Base-by-base conservation (phyloP, 2,888 invertebrate genomes). In the Noctua fimbriata region DNA sequence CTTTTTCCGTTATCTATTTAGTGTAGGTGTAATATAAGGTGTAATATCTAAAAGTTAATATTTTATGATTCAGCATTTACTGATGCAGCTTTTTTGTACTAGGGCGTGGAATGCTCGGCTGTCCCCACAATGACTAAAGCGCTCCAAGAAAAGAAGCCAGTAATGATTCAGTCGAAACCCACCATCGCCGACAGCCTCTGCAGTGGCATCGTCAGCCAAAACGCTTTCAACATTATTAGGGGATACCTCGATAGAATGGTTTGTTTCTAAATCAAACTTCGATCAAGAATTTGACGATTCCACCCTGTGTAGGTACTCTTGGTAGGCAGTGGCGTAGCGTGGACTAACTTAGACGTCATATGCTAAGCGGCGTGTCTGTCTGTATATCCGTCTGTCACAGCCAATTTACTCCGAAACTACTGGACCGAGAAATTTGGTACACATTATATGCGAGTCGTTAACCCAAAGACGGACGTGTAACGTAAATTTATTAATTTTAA, bases 21-120 rank as follows among this genome's bases (percentile, higher is more conserved):
- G 12, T 55, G 5, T 36, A 49, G 5, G 21, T 60, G n/a, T n/a
- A n/a, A 18, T 18, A 21, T 47, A n/a, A 1, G 16, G 2, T 69
- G 2, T 69, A 21, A 28, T 36, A 36, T 70, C 14, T 10, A 52
- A 24, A 52, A 28, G 3, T 7, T 18, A 14, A 28, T 36, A 2
- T 78, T 18, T 28, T 32, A 55, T 60, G 24, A 66, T 49, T 32
- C 4, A 60, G n/a, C n/a, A n/a, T 24, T 28, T 52, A 55, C 66
- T 70, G 21, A 79, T 49, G 16, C 44, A 65, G 1, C n/a, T 49
- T 60, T 44, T 71, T 72, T 52, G 36, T 10, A 18, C 7, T 90
- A 98, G 98, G 99, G 99, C 14, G 99, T 98, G 1, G 99, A 99
- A 95, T 98, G 99, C 7, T 98, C 98, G 89, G 97, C 98, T 83